Evolutionary conservation across 1,140 invertebrate genomes (phyloP), one percentile per base, ranked within the genome.

Genomic region (Bombus affinis): DNA sequence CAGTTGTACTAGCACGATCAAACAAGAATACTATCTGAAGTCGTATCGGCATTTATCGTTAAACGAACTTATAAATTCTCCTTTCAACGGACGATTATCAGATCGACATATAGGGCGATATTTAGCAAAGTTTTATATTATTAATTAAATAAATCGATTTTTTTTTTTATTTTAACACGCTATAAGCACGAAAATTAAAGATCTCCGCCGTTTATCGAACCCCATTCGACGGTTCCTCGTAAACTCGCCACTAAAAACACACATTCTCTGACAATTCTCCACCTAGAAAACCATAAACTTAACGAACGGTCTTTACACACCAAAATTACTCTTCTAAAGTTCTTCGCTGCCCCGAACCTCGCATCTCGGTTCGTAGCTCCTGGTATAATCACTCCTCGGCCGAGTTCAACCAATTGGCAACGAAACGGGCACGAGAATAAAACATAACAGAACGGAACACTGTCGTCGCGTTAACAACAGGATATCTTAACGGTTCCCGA

Each of bases 401-500:
- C 47, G 47, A 53, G 47, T 53, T 53, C 47, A 8, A 53, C 5
- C 18, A 22, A 53, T 53, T 8, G 18, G 6, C 47, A 22, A 53
- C 5, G 18, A 53, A 53, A 53, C 47, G 47, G 18, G 0, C 47
- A 22, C 47, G 47, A 6, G 47, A 53, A 53, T 53, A 53, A 53
- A 53, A 53, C 47, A 53, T 53, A 53, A 53, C 47, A n/a, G 28
- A 62, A 62, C 59, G 59, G 10, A 35, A 47, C 72, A 22, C 32
- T 28, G 74, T 53, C 22, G 1, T 53, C 22, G 32, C 22, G 59
- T 15, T 15, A 15, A 32, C 42, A 39, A 53, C 32, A 80, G 44
- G 44, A 70, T 68, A 37, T 53, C 44, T 37, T 70, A 80, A 80
- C 78, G 28, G 28, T 62, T n/a, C 3, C 59, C 59, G 59, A 62